Base-by-base conservation (phyloP, 2,888 invertebrate species). In the Coelopa pilipes region DNA sequence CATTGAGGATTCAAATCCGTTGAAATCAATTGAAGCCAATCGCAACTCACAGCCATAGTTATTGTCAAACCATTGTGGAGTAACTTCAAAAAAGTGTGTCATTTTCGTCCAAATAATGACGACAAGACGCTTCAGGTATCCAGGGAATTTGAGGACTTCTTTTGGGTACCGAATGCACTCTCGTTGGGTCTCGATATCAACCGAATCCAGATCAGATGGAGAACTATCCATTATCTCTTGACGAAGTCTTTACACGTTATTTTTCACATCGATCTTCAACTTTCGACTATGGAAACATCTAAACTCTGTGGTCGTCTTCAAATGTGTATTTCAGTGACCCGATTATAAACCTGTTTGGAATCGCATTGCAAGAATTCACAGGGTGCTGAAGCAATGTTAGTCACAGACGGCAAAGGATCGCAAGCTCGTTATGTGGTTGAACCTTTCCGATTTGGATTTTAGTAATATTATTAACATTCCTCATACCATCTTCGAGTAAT, bases 401-500 rank as follows among this genome's bases (percentile, higher is more conserved):
- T 77, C 79, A 0, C 66, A 74, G 65, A 74, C 75, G 11, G 15
- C 11, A 7, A 60, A 53, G 2, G 77, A 78, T n/a, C 71, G 66
- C n/a, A n/a, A n/a, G n/a, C n/a, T n/a, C n/a, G n/a, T n/a, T n/a
- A n/a, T n/a, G n/a, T n/a, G n/a, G n/a, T n/a, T n/a, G n/a, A n/a
- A n/a, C n/a, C n/a, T n/a, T n/a, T n/a, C n/a, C n/a, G n/a, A n/a
- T n/a, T n/a, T n/a, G n/a, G n/a, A n/a, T n/a, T n/a, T n/a, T n/a
- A n/a, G n/a, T n/a, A n/a, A n/a, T n/a, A n/a, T n/a, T n/a, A n/a
- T n/a, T n/a, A n/a, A n/a, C n/a, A n/a, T n/a, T n/a, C n/a, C n/a
- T n/a, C n/a, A n/a, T n/a, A 75, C 76, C 3, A 57, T 73, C 21
- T 70, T 80, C 34, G 77, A 77, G 0, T 79, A 81, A 66, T 77